A percentile compares a stretch with the other conserved stretches of the same genome.
These are phyloP conservation scores for Tenthredo mesomela DNA, from an alignment of 2,888 invertebrate species.

Conservation along the genomic window DNA sequence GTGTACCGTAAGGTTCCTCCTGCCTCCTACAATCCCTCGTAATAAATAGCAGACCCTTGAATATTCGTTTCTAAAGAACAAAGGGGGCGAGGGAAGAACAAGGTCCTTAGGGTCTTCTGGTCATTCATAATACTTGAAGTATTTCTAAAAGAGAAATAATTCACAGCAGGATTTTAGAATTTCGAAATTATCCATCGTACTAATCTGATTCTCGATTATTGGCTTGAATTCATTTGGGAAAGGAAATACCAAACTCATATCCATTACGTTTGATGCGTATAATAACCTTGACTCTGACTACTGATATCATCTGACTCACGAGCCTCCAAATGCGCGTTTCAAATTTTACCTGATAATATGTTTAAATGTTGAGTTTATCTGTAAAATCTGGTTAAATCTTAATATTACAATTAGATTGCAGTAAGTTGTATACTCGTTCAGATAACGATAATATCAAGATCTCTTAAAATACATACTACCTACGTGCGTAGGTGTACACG, in stretches of 20 bases:
- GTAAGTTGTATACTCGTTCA: not conserved
- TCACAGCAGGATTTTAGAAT: not conserved
- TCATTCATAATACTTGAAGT: not conserved
- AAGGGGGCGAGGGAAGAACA: not conserved
- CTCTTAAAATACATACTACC: not conserved
- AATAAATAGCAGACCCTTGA: not conserved
- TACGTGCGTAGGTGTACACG: not conserved
- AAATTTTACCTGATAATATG: not conserved
- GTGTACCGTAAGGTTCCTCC: slow-evolving; percentile 45
- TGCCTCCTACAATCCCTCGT: not conserved
- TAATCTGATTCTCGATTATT: not conserved
- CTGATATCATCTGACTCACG: not conserved
- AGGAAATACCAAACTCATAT: not conserved
- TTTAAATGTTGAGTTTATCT: not conserved
- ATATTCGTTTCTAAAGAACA: not conserved
- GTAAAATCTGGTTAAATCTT: not conserved
- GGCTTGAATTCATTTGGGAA: not conserved
- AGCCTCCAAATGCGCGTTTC: not conserved
- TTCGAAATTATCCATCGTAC: not conserved
- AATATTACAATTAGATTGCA: not conserved
- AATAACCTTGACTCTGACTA: not conserved
- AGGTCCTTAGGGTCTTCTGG: not conserved
- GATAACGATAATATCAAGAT: slow-evolving; percentile 5
- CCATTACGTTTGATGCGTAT: not conserved
- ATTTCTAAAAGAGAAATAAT: not conserved